phyloP scores from a whole-genome alignment of 2,797 vertebrate species.

The Luscinia luscinia region DNA sequence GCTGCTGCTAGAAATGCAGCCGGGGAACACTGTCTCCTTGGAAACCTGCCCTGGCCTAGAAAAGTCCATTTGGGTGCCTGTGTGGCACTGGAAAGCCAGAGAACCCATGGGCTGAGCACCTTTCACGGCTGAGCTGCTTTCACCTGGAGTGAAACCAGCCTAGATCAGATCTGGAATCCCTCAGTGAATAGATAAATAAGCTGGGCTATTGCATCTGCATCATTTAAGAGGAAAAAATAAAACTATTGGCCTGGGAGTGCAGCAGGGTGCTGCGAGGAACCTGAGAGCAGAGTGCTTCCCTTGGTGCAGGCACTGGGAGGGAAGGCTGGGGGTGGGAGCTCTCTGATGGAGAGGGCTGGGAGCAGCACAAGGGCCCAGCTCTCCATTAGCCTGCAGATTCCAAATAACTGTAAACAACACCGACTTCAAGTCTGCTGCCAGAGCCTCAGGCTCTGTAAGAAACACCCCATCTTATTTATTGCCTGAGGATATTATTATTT shows the following conservation, averaged over 20 bases:
- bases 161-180: background rate
- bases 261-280: background rate
- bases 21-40: background rate
- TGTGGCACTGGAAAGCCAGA: background rate
- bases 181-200: background rate
- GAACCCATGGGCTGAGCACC: background rate
- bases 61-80: background rate
- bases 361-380: background rate
- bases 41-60: slow-evolving; percentile 13
- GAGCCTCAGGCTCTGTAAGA: slow-evolving; percentile 12
- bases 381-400: background rate
- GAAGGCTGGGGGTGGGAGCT: background rate
- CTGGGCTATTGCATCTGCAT: background rate
- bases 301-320: fast-evolving
- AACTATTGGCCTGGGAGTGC: background rate
- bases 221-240: background rate
- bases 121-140: background rate
- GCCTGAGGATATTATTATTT: slow-evolving; percentile 38
- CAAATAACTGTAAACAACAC: background rate
- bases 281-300: background rate
- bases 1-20: background rate
- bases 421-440: slow-evolving; percentile 15
- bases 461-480: background rate
- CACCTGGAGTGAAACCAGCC: background rate
- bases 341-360: background rate